These are phyloP conservation scores for Syngnathus typhle DNA, from an alignment of 2,113 vertebrate species.

Conservation along the genomic window DNA sequence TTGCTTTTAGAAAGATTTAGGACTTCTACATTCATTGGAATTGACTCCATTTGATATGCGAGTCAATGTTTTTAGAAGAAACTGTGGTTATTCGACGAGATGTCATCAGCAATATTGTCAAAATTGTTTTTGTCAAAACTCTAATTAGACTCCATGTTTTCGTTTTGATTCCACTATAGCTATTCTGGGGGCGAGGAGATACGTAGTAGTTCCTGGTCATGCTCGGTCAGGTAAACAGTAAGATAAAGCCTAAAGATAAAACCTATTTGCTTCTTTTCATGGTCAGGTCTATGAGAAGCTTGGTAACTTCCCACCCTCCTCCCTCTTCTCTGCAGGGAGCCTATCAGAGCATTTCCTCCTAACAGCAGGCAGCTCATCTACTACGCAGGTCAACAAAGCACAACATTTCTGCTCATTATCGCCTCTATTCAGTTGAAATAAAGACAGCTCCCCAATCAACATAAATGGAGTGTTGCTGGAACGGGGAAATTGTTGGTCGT, in stretches of 20 bases:
- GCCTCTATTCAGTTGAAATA: constrained; percentile 46
- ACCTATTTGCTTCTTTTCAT: not conserved
- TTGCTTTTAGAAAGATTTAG: not conserved
- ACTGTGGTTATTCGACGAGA: too few relatives aligned
- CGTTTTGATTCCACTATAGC: too few relatives aligned
- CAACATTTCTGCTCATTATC: constrained; percentile 71
- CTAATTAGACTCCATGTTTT: not conserved
- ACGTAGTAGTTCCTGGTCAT: not conserved
- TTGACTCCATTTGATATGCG: not conserved
- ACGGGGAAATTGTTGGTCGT: not conserved
- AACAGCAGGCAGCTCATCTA: constrained; percentile 52
- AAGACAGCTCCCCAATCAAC: constrained; percentile 54
- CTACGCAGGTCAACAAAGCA: constrained; percentile 58
- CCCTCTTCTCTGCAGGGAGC: constrained; percentile 69
- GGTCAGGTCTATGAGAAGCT: not conserved
- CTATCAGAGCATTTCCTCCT: constrained; percentile 53
- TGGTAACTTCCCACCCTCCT: constrained; percentile 31
- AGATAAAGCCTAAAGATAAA: not conserved
- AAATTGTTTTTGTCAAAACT: not conserved
- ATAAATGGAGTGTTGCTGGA: constrained; percentile 24
- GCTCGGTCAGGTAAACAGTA: not conserved
- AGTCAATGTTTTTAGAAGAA: too few relatives aligned
- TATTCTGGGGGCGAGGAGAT: not conserved
- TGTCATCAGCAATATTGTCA: not conserved
- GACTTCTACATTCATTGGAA: not conserved